These are phyloP conservation scores for Zaprionus lachaisei DNA, from an alignment of 1,140 invertebrate genomes.

Conservation along the genomic window DNA sequence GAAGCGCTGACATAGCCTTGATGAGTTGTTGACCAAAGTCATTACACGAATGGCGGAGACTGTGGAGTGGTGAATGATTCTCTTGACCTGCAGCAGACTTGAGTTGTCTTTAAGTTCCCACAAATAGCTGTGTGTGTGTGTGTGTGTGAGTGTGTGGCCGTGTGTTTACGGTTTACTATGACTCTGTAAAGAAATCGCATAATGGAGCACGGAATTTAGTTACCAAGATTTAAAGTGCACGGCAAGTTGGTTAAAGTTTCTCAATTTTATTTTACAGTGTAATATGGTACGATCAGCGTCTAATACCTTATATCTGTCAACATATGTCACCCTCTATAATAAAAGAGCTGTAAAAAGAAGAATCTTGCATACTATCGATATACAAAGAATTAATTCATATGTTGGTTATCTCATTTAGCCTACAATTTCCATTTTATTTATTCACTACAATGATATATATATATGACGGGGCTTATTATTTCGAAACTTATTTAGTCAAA, in stretches of 20 bases:
- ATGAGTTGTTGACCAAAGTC: slow-evolving; percentile 81
- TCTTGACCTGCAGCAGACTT: slow-evolving; percentile 56
- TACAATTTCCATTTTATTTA: too few relatives aligned
- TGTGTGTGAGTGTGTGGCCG: slow-evolving; percentile 35
- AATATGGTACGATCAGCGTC: not conserved
- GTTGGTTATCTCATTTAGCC: too few relatives aligned
- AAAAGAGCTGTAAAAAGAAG: too few relatives aligned
- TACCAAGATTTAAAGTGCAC: slow-evolving; percentile 24
- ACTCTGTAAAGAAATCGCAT: slow-evolving; percentile 30
- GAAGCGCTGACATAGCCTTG: slow-evolving; percentile 61
- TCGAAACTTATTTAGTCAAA: slow-evolving; percentile 10
- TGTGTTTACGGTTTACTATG: slow-evolving; percentile 28
- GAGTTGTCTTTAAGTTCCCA: slow-evolving; percentile 53
- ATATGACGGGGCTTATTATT: not conserved
- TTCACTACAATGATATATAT: too few relatives aligned
- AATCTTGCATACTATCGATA: too few relatives aligned
- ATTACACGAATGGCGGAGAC: slow-evolving; percentile 59
- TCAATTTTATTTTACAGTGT: not conserved
- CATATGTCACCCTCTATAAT: too few relatives aligned
- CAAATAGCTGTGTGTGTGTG: slow-evolving; percentile 29
- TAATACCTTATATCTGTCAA: too few relatives aligned
- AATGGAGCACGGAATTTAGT: slow-evolving; percentile 47
- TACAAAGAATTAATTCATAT: too few relatives aligned
- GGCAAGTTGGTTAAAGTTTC: not conserved
- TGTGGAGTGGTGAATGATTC: slow-evolving; percentile 49